Conservation (phyloP, 2,888 invertebrate species). For the Fragum fragum region DNA sequence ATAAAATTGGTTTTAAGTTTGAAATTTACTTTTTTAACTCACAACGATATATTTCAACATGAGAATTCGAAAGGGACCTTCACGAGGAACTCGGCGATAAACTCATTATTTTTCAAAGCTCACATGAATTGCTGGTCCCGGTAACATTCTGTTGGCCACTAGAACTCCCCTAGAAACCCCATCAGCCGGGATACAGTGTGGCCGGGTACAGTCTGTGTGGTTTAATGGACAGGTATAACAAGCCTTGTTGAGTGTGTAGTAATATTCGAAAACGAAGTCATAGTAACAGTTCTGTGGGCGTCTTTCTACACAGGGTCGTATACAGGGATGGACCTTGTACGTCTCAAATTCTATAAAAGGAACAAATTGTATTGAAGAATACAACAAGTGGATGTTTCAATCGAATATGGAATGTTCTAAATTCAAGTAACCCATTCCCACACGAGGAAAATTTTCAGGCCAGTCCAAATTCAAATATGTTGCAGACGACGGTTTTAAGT, state of each 20-base stretch:
- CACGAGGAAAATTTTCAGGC: no score
- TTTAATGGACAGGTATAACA: constrained; percentile 94
- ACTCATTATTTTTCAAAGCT: no score
- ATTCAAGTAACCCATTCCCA: no score
- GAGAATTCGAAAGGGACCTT: no score
- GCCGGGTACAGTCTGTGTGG: constrained; percentile 91
- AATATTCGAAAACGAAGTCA: constrained; percentile 93
- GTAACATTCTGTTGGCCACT: constrained; percentile 93
- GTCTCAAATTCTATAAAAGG: constrained; percentile 45
- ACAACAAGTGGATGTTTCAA: neutral
- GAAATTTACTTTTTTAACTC: no score
- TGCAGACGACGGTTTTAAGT: no score
- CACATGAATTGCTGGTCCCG: constrained; percentile 92
- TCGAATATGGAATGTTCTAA: no score
- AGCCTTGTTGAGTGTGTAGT: constrained; percentile 94
- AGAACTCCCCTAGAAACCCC: constrained; percentile 92
- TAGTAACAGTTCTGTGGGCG: constrained; percentile 91
- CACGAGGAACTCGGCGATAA: no score
- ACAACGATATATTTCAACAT: no score
- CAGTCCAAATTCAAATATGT: no score
- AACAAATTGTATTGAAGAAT: neutral
- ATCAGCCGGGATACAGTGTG: constrained; percentile 94
- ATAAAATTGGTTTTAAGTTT: no score
- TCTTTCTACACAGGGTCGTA: constrained; percentile 89
- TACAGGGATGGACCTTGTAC: constrained; percentile 89